Conservation (phyloP, 2,888 invertebrate genomes). For the Branchellion lobata region DNA sequence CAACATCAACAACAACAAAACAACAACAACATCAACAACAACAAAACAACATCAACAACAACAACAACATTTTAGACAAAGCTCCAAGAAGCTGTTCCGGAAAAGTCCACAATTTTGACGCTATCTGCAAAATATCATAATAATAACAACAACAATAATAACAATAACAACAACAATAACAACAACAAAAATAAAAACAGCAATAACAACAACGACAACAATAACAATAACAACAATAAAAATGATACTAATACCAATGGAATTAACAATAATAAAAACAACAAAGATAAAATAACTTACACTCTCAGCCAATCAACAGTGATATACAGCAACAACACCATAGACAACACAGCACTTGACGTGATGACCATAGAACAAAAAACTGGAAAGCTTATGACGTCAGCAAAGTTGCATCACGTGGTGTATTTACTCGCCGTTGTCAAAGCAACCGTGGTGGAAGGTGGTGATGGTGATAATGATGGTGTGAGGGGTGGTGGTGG, state of each 20-base stretch:
- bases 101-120: too few species aligned
- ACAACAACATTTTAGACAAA: too few species aligned
- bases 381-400: not conserved
- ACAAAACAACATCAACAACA: too few species aligned
- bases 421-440: not conserved
- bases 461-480: too few species aligned
- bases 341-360: too few species aligned
- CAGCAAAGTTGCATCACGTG: not conserved
- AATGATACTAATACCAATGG: conserved; percentile 42
- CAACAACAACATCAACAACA: too few species aligned
- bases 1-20: too few species aligned
- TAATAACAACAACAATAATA: not conserved
- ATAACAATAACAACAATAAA: conserved; percentile 34
- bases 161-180: not conserved
- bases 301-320: not conserved
- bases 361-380: not conserved
- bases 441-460: too few species aligned
- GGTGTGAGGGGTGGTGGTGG: too few species aligned
- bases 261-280: conserved; percentile 45
- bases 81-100: too few species aligned
- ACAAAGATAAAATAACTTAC: not conserved
- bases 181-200: too few species aligned
- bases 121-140: too few species aligned
- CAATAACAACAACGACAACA: conserved; percentile 15
- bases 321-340: not conserved